Percentiles rank a stretch among this genome's conserved stretches.
These are phyloP conservation scores for Drosophila serrata DNA, from an alignment of 1,140 invertebrate species.

Conservation along the genomic window DNA sequence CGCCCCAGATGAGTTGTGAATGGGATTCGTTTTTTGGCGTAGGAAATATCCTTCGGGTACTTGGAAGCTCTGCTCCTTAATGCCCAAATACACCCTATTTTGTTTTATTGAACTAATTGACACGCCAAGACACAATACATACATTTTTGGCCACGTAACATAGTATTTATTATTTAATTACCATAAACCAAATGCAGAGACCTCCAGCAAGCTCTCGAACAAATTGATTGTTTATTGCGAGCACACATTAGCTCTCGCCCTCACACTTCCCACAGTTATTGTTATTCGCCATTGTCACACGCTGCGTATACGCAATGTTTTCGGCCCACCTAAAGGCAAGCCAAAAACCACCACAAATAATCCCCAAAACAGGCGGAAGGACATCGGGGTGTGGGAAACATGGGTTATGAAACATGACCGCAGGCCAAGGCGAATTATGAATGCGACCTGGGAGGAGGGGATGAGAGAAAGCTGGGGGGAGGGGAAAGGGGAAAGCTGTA, in stretches of 20 bases:
- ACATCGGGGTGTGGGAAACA: neutral
- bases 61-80: neutral
- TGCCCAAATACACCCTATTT: slow-evolving; percentile 36
- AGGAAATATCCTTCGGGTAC: neutral
- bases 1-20: slow-evolving; percentile 27
- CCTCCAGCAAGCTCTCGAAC: slow-evolving; percentile 50
- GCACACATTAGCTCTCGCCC: slow-evolving; percentile 65
- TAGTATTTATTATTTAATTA: slow-evolving; percentile 81
- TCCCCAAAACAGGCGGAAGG: slow-evolving; percentile 8
- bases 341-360: slow-evolving; percentile 55
- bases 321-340: slow-evolving; percentile 19
- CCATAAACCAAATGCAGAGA: slow-evolving; percentile 59
- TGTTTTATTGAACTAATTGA: slow-evolving; percentile 73
- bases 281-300: slow-evolving; percentile 52
- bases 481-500: neutral
- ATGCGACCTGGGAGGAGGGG: slow-evolving; percentile 4
- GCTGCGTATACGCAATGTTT: slow-evolving; percentile 67
- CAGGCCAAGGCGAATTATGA: slow-evolving; percentile 67
- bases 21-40: neutral
- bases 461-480: neutral
- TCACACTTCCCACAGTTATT: slow-evolving; percentile 55
- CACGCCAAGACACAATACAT: slow-evolving; percentile 53
- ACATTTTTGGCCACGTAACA: slow-evolving; percentile 44
- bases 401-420: slow-evolving; percentile 70
- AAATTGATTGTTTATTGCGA: slow-evolving; percentile 81